phyloP scores from a whole-genome alignment of 2,113 vertebrate genomes.

The Rhabdomys dilectus region DNA sequence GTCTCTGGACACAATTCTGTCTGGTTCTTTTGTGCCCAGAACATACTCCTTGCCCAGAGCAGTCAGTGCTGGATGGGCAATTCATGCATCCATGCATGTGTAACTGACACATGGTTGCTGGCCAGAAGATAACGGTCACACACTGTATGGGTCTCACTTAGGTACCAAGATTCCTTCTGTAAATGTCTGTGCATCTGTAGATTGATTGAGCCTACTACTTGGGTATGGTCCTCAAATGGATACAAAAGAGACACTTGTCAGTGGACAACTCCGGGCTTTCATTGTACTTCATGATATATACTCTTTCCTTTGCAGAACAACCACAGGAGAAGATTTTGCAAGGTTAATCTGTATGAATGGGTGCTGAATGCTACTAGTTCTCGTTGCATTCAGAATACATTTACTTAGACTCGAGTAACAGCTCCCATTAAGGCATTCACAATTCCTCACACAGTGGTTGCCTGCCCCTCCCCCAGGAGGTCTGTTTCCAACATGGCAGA shows the following conservation, averaged over 20 bases:
- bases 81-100: not conserved
- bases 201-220: not conserved
- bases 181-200: not conserved
- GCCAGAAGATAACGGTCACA: no score
- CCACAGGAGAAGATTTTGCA: not conserved
- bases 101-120: no score
- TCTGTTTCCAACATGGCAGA: not conserved
- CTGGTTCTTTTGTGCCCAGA: not conserved
- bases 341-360: not conserved
- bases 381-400: not conserved
- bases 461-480: not conserved
- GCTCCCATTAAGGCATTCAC: not conserved
- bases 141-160: not conserved
- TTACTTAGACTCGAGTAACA: not conserved
- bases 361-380: not conserved
- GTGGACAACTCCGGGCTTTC: not conserved
- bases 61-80: not conserved
- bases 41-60: not conserved
- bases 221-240: not conserved
- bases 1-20: not conserved
- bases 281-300: not conserved
- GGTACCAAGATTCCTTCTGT: not conserved
- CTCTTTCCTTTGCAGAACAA: not conserved
- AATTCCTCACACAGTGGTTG: not conserved
- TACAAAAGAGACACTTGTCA: not conserved